These are phyloP conservation scores for Gasteruption jaculator DNA, from an alignment of 2,888 invertebrate species.

Conservation along the genomic window DNA sequence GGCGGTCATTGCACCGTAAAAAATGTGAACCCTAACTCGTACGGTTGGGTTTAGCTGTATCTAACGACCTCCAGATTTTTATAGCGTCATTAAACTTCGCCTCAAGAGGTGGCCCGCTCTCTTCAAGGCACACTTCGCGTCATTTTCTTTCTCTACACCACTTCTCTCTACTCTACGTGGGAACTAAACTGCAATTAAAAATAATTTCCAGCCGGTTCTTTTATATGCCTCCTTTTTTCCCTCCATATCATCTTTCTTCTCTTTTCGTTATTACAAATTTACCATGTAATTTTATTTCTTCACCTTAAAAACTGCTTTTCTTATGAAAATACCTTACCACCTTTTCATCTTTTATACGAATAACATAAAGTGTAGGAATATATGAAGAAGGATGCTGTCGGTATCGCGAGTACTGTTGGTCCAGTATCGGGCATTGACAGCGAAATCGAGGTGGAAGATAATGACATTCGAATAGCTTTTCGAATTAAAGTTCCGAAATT, in stretches of 20 bases:
- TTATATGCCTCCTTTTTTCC: slow-evolving; percentile 8
- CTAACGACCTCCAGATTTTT: slow-evolving; percentile 42
- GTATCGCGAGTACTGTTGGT: too few relatives aligned
- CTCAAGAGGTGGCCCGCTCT: slow-evolving; percentile 31
- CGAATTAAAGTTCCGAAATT: too few relatives aligned
- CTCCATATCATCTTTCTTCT: background rate
- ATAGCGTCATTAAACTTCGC: slow-evolving; percentile 43
- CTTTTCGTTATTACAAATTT: slow-evolving; percentile 7
- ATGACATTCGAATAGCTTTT: too few relatives aligned
- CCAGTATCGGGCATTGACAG: too few relatives aligned
- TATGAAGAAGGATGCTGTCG: too few relatives aligned
- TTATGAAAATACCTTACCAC: too few relatives aligned
- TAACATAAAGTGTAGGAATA: too few relatives aligned
- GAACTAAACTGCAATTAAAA: slow-evolving; percentile 30
- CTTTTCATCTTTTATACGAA: too few relatives aligned
- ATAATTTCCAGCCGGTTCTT: slow-evolving; percentile 19
- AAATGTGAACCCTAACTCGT: slow-evolving; percentile 25
- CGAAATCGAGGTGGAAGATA: too few relatives aligned
- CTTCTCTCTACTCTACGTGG: slow-evolving; percentile 27
- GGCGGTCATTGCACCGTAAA: slow-evolving; percentile 33
- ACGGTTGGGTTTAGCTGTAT: slow-evolving; percentile 31
- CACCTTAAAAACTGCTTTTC: background rate
- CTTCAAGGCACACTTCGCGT: slow-evolving; percentile 16
- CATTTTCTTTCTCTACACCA: slow-evolving; percentile 18
- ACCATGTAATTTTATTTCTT: slow-evolving; percentile 1